phyloP scores from a whole-genome alignment of 2,113 vertebrate species.

The Emydura subglobosa region DNA sequence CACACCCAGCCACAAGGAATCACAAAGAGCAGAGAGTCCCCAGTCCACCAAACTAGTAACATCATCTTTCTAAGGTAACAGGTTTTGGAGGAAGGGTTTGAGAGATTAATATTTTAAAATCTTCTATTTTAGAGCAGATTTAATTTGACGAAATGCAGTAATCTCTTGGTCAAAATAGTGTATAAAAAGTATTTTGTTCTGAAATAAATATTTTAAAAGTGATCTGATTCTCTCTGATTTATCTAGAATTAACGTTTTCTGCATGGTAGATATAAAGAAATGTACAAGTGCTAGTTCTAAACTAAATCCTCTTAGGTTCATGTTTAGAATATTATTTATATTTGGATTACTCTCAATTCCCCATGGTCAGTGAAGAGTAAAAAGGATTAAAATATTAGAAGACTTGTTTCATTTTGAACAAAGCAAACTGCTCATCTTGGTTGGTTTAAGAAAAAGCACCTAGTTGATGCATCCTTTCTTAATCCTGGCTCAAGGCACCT shows the following conservation, averaged over 20 bases:
- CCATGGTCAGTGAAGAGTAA: not conserved
- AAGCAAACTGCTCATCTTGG: not conserved
- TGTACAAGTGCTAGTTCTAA: not conserved
- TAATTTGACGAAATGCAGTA: not conserved
- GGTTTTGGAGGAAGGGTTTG: not conserved
- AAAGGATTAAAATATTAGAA: not conserved
- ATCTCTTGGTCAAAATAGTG: not conserved
- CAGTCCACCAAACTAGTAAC: not conserved
- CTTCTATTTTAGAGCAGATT: not conserved
- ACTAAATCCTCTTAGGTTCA: not conserved
- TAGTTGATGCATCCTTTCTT: not conserved
- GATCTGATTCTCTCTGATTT: not conserved
- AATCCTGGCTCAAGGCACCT: not conserved
- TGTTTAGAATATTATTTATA: not conserved
- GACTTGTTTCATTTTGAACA: not conserved
- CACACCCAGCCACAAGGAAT: not conserved
- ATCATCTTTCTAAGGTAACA: not conserved
- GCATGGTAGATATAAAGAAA: accelerated
- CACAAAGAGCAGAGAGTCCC: not conserved
- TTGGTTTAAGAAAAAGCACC: not conserved
- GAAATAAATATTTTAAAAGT: not conserved
- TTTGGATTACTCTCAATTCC: not conserved
- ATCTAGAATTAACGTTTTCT: accelerated
- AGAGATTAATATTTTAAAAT: not conserved
- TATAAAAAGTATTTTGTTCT: not conserved